Base-by-base conservation (phyloP, 2,888 invertebrate genomes). In the Heliconius sara region DNA sequence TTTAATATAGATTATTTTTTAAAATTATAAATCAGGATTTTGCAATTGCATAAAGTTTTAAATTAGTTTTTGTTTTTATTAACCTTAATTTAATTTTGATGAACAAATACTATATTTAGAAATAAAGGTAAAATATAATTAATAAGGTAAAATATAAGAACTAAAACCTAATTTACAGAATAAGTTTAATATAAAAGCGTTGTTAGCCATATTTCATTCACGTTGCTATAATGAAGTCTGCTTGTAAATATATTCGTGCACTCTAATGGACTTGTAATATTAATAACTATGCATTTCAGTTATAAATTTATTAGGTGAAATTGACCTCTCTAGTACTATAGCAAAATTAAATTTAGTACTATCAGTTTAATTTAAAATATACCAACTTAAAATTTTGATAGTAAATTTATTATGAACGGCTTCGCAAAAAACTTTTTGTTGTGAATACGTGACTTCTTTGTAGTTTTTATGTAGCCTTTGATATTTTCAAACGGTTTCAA, bases 141-240 rank as follows among this genome's bases (percentile, higher is more conserved):
- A 63, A 22, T 30, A 9, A 67, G 0, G 3, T 43, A 25, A 43
- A 43, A 43, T 47, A 25, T 16, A 25, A 25, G 7, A 19, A 43
- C 2, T 43, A 16, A 7, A 12, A 34, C 2, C 13, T 73, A 3
- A 16, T 13, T 73, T 34, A 73, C 25, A 9, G 7, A 57, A 6
- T n/a, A 73, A 13, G 12, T 47, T 68, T 27, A 52, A 6, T 74
- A 22, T 74, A 67, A 74, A 73, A 66, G 66, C 65, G 25, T 19
- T 78, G 39, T 66, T 73, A 72, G 43, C 68, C 68, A 72, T 67
- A 60, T 75, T 68, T 68, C 70, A 47, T 68, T 68, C 39, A 43
- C 63, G 25, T 22, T 30, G 70, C 39, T n/a, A 34, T 57, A 72
- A 34, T 34, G 12, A n/a, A 57, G 57, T 27, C 52, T 34, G 34